Base-by-base conservation (phyloP, 2,888 invertebrate genomes). In the Cataglyphis cursor region DNA sequence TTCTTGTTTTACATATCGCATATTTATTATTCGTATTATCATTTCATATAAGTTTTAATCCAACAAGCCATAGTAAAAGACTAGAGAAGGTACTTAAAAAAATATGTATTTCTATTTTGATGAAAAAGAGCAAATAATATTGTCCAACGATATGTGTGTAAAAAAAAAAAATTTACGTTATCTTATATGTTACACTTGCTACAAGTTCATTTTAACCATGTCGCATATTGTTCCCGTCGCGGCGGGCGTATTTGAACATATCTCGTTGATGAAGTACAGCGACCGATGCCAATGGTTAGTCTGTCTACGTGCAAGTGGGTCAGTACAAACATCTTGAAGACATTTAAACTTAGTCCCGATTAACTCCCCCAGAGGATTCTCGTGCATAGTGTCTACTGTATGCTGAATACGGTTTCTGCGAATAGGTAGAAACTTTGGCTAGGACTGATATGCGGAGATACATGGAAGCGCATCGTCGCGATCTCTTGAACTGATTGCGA, bases 321-420 rank as follows among this genome's bases (percentile, higher is more conserved):
- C 90, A 89, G 83, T 48, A 81, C 82, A 81, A 87, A 87, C 90
- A 90, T 89, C 90, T 89, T 86, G 87, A 85, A 89, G 86, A 89
- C 90, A 88, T 88, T 90, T 89, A 89, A 90, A 90, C 90, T 90
- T 87, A 74, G 68, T 81, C 68, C 64, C 73, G 87, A 76, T 84
- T 83, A 88, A 87, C 87, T 88, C 90, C 74, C 82, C 18, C 41
- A 31, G 31, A 21, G 78, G 87, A 82, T 81, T 80, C 80, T 73
- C 76, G 59, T 38, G 83, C 73, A 82, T 76, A 86, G 78, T 84
- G 85, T 86, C 87, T 85, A 64, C 65, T 54, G 66, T 61, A 76
- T 73, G 74, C 68, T 76, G 70, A 80, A 75, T 85, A 83, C 84
- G 82, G 72, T 82, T 88, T 65, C 65, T 78, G 38, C 38, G 68